These are phyloP conservation scores for Symphodus melops DNA, from an alignment of 2,113 vertebrate genomes.

Conservation along the genomic window DNA sequence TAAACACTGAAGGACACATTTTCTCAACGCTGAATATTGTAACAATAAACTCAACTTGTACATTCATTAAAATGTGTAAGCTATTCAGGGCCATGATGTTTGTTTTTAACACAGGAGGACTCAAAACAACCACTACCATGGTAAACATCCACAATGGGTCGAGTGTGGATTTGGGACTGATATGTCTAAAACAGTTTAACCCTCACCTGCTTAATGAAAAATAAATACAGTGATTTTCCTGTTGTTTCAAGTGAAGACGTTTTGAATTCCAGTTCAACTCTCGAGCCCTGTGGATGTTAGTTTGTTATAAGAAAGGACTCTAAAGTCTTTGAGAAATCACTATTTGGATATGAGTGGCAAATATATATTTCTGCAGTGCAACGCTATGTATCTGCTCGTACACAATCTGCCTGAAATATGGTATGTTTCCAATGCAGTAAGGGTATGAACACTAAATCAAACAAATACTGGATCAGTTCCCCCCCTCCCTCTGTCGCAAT, in stretches of 20 bases:
- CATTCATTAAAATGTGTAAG: too few species aligned
- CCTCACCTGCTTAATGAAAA: background rate
- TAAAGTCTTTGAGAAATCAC: background rate
- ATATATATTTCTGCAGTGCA: conserved; percentile 26
- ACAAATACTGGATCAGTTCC: conserved; percentile 36
- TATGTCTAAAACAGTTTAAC: too few species aligned
- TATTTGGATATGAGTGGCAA: background rate
- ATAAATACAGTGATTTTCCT: too few species aligned
- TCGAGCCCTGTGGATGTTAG: background rate
- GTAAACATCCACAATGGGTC: too few species aligned
- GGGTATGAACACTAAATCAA: conserved; percentile 45
- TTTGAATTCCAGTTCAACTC: background rate
- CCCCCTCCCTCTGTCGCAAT: background rate
- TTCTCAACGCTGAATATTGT: too few species aligned
- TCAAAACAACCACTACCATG: too few species aligned
- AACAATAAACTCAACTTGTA: too few species aligned
- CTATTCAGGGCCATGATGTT: too few species aligned
- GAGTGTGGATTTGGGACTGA: too few species aligned
- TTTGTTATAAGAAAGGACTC: background rate
- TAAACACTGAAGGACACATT: too few species aligned
- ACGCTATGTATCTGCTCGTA: conserved; percentile 41
- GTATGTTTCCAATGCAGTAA: conserved; percentile 61
- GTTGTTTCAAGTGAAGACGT: background rate
- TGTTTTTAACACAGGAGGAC: too few species aligned
- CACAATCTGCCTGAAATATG: conserved; percentile 43